Evolutionary conservation across 2,113 vertebrate species (phyloP), one percentile per base, ranked within the genome.

Genomic region (Vombatus ursinus): DNA sequence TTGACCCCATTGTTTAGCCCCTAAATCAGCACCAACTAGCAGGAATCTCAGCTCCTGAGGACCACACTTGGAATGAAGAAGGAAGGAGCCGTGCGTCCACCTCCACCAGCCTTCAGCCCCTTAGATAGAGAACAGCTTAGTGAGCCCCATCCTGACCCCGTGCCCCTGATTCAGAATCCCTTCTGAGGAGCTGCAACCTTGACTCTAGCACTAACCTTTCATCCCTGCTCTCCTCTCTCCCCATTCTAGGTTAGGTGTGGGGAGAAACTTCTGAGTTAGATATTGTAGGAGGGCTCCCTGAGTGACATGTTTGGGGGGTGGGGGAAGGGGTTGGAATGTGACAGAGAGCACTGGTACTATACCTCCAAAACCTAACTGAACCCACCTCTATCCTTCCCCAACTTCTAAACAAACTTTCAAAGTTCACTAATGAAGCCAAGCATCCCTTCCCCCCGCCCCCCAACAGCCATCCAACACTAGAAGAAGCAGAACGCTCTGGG

Each of bases 391-490:
- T 28, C 52, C 89, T 51, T 4, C 50, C 89, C 94, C n/a, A 37
- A 92, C 8, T 37, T 51, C 91, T 24, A 90, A n/a, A 50, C 48
- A 77, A 48, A 94, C 92, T 93, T 47, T 91, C 93, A 48, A 96
- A 94, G 49, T 90, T 93, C 48, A 3, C 19, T n/a, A 90, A 50
- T 44, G 24, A 89, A 57, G n/a, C 50, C 1, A 1, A 84, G 37
- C 19, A 22, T 22, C 19, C 48, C n/a, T 50, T n/a, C 57, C 93
- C 50, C 44, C 84, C 22, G 9, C 0, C 0, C 23, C 90, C 0
- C 7, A 94, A 37, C 90, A 24, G 44, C 16, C n/a, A 84, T 84
- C 68, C n/a, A 84, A 84, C 37, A 84, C 68, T 44, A 84, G 68
- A 84, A 37, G 26, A 68, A 44, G 68, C n/a, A 84, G 68, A 84